A percentile compares a stretch with the other conserved stretches of the same genome.
Conservation (phyloP, 2,113 vertebrate genomes). For the Chroicocephalus ridibundus region DNA sequence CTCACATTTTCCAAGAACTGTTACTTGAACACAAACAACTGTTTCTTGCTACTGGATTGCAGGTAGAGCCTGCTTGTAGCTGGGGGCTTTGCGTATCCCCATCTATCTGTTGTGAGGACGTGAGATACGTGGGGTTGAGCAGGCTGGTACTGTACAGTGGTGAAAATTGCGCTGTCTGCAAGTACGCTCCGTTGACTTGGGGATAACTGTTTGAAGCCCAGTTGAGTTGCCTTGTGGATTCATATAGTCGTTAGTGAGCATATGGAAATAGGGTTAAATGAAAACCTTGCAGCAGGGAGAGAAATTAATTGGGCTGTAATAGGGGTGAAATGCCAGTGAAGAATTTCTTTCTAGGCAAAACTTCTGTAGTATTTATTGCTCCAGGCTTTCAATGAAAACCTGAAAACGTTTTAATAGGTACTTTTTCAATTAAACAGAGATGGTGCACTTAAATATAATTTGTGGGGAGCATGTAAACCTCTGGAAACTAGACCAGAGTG, state of each 20-base stretch:
- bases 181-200: not conserved
- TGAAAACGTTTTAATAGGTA: not conserved
- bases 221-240: not conserved
- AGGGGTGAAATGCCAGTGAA: not conserved
- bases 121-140: not conserved
- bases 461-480: not conserved
- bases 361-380: not conserved
- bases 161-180: not conserved
- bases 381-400: not conserved
- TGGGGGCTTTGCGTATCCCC: not conserved
- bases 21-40: not conserved
- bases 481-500: not conserved
- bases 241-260: not conserved
- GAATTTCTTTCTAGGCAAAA: not conserved
- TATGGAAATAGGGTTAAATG: not conserved
- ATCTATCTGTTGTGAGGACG: rapidly evolving
- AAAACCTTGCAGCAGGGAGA: not conserved
- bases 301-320: not conserved
- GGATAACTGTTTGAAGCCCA: not conserved
- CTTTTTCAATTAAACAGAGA: not conserved
- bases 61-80: not conserved
- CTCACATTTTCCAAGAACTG: not conserved
- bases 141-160: not conserved
- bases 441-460: rapidly evolving
- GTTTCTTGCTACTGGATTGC: not conserved